Evolutionary conservation across 2,888 invertebrate genomes (phyloP), one percentile per base, ranked within the genome.

Genomic region (Mycalesis mineus): DNA sequence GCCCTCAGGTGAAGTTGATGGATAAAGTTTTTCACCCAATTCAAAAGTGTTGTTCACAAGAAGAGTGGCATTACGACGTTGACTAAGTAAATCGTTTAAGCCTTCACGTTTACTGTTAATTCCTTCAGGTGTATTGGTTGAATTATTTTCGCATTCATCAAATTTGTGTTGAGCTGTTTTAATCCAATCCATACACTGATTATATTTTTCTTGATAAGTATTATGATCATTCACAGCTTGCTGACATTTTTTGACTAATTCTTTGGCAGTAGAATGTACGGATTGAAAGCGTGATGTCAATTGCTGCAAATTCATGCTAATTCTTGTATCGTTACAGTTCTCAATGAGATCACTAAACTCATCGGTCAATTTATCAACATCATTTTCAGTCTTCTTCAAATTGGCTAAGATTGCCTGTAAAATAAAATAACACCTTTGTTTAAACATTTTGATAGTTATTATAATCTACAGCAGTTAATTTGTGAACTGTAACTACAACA

Each of bases 231-330:
- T 91, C 0, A 96, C 94, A 6, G 96, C 94, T 86, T 97, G 96
- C 71, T 97, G 97, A 72, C 97, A 97, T 84, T 97, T 97, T 79
- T 97, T 97, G 0, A 97, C 92, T 31, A 97, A 93, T 82, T 97
- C 97, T 84, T 95, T 96, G 1, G 96, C 94, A 0, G 97, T 97
- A 0, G 94, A 93, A 79, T 97, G 96, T 48, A 97, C 94, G 0
- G 97, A 95, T 78, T 97, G 96, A 88, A 97, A 97, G 58, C 97
- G 91, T 5, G 97, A 96, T 0, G 95, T 95, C 61, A 97, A 94
- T 80, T 97, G 97, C 75, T 97, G 97, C 31, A 97, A 92, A 75
- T 95, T 96, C 64, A 96, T 95, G 1, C 96, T 95, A 58, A 97
- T 95, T 73, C 96, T 92, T 0, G 95, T 94, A 74, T 97, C 97